These are phyloP conservation scores for Archocentrus centrarchus DNA, from an alignment of 2,113 vertebrate genomes.

Conservation along the genomic window DNA sequence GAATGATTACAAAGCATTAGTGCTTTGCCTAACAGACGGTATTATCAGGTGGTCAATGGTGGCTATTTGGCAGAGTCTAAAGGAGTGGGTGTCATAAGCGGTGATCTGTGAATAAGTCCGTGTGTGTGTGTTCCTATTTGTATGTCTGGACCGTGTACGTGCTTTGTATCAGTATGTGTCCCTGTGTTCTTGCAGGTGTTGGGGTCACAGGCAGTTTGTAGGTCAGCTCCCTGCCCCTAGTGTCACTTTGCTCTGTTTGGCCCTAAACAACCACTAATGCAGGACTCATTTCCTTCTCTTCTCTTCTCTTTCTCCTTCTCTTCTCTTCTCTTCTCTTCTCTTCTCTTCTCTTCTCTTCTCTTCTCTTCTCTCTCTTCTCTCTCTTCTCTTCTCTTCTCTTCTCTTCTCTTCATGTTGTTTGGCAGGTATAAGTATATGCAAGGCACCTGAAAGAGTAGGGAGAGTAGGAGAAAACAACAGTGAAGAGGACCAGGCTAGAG, in stretches of 20 bases:
- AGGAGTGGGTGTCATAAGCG: slow-evolving; percentile 39
- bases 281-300: not conserved
- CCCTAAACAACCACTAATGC: slow-evolving; percentile 63
- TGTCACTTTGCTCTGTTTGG: slow-evolving; percentile 69
- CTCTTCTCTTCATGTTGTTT: slow-evolving; percentile 3
- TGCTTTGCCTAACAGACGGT: slow-evolving; percentile 61
- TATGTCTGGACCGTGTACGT: slow-evolving; percentile 24
- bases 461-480: slow-evolving; percentile 3
- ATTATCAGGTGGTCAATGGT: slow-evolving; percentile 51
- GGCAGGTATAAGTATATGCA: slow-evolving; percentile 8
- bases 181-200: slow-evolving; percentile 70
- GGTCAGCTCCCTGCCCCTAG: slow-evolving; percentile 57
- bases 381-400: slow-evolving; percentile 1
- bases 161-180: slow-evolving; percentile 43
- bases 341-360: not conserved
- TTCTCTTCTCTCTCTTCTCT: not conserved
- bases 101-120: slow-evolving; percentile 45
- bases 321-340: slow-evolving; percentile 1
- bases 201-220: slow-evolving; percentile 70
- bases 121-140: slow-evolving; percentile 28
- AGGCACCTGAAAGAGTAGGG: not conserved
- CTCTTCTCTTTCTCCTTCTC: not conserved
- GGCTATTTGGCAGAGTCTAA: slow-evolving; percentile 55
- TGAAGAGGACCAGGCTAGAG: slow-evolving; percentile 18
- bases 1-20: slow-evolving; percentile 60